A percentile compares a stretch with the other conserved stretches of the same genome.
Evolutionary conservation across 2,888 invertebrate genomes (phyloP).

Genomic region (Drepana falcataria): DNA sequence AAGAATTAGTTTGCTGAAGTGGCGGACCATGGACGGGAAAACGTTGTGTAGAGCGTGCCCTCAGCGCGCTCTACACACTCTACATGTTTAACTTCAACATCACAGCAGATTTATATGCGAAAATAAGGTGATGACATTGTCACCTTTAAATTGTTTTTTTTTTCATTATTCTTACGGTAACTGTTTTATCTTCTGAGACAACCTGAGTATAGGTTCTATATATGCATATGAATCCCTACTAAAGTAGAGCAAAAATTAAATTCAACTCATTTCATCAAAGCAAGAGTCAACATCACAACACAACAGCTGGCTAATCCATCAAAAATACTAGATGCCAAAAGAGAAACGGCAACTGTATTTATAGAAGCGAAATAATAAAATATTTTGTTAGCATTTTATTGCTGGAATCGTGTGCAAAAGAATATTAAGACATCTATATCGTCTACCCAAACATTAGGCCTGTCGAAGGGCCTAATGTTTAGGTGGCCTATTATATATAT

Average conservation of each 20-base stretch:
- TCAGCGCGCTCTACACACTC: too few species aligned
- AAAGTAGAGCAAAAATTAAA: background rate
- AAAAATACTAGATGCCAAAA: background rate
- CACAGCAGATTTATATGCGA: too few species aligned
- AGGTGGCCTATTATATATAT: background rate
- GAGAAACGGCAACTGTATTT: background rate
- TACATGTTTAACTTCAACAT: too few species aligned
- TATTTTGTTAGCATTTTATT: background rate
- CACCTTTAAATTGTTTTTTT: too few species aligned
- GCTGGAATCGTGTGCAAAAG: conserved; percentile 4
- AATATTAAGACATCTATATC: background rate
- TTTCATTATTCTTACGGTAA: too few species aligned
- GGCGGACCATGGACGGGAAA: too few species aligned
- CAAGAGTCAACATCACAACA: background rate
- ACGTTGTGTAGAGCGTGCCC: too few species aligned
- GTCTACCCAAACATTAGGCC: background rate
- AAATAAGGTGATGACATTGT: too few species aligned
- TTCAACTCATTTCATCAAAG: background rate
- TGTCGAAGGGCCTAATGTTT: background rate
- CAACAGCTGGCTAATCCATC: background rate
- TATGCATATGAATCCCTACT: background rate
- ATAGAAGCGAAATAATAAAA: background rate
- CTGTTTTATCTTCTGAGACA: too few species aligned
- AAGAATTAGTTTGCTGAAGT: too few species aligned
- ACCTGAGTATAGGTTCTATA: too few species aligned